Evolutionary conservation across 2,888 invertebrate genomes (phyloP), one percentile per base, ranked within the genome.

Genomic region (Acleris literana): DNA sequence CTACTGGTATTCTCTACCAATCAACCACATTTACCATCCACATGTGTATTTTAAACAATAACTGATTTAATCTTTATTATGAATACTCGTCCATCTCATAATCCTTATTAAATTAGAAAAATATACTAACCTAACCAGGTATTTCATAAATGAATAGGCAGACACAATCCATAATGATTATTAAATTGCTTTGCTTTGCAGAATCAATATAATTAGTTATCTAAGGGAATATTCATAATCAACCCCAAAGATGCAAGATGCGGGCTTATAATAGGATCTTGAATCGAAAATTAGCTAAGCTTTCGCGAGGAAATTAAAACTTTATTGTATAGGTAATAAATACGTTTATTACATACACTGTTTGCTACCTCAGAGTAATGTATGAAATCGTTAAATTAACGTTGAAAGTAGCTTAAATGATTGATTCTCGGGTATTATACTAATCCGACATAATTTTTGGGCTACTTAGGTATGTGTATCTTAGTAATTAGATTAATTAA

Each of bases 341-440:
- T 88, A 87, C 87, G 86, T 84, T 88, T 87, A 88, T 90, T 72
- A 90, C 90, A 89, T 89, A 90, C 84, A 81, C 78, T 76, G 75
- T 78, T 81, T 77, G 77, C 79, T 80, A 74, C 76, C 76, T 25
- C 22, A 9, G 22, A 25, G 33, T 49, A 20, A 48, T 25, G 29
- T 49, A 39, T 17, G 33, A 33, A 33, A 16, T 33, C 49, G 25
- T 18, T 49, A 49, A 59, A 49, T 59, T 20, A 59, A 62, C 17
- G 54, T 44, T 44, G 54, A 46, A 18, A 62, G 29, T 46, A 25
- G 22, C 43, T 33, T 43, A 43, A 56, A 9, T 22, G 39, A 54
- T 13, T 54, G 6, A 55, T 55, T 43, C 29, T 57, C 29, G 29
- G 33, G 29, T 1, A 33, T 33, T 9, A 33, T 9, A n/a, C 60